phyloP scores from a whole-genome alignment of 2,888 invertebrate genomes.

The Noctua comes region DNA sequence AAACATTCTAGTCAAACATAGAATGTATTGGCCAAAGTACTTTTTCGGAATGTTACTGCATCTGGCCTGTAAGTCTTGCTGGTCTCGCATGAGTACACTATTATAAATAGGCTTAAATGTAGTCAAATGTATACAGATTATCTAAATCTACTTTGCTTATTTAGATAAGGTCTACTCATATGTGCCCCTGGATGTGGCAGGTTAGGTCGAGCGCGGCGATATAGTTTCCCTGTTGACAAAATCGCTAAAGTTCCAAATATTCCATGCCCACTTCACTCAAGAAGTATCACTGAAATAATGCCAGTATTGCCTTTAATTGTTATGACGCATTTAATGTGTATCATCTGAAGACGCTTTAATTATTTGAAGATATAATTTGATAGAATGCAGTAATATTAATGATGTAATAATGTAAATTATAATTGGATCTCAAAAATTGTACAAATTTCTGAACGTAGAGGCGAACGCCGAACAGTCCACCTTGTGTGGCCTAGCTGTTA shows the following conservation, averaged over 20 bases:
- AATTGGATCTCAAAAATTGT: constrained; percentile 84
- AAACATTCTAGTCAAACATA: constrained; percentile 55
- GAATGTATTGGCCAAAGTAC: constrained; percentile 62
- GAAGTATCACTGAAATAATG: constrained; percentile 64
- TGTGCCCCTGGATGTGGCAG: constrained; percentile 41
- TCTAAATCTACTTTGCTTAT: constrained; percentile 41
- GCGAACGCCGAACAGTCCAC: constrained; percentile 65
- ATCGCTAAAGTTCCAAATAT: constrained; percentile 58
- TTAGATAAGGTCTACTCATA: constrained; percentile 48
- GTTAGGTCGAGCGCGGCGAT: constrained; percentile 42
- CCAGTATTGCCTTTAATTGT: constrained; percentile 81
- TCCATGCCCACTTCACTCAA: constrained; percentile 27
- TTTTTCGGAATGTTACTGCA: constrained; percentile 54
- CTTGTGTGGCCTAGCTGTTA: constrained; percentile 79
- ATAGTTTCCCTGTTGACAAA: constrained; percentile 52
- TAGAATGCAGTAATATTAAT: constrained; percentile 72
- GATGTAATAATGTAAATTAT: constrained; percentile 65
- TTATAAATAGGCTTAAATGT: constrained; percentile 55
- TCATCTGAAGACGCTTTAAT: constrained; percentile 69
- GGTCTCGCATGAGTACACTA: constrained; percentile 58
- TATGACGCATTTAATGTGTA: constrained; percentile 67
- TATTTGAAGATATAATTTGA: constrained; percentile 70
- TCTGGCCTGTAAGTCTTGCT: constrained; percentile 46
- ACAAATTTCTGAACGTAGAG: constrained; percentile 73
- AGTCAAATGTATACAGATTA: constrained; percentile 48